phyloP scores from a whole-genome alignment of 2,797 vertebrate species.

The Helarctos malayanus region DNA sequence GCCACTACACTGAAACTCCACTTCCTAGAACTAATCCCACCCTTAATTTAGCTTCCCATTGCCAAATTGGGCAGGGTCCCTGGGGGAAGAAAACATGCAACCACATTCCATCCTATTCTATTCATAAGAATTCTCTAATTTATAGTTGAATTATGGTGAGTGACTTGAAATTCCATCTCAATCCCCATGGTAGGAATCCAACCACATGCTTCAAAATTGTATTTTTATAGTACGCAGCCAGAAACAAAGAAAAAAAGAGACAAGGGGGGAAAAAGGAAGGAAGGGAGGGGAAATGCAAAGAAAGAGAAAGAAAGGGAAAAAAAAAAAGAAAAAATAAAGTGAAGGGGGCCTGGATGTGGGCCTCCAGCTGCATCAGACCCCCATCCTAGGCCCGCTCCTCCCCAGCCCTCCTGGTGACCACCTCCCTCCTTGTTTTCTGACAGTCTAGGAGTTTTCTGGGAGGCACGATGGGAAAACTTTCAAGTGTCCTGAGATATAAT shows the following conservation, averaged over 20 bases:
- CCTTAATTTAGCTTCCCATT: constrained; percentile 62
- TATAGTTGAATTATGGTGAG: constrained; percentile 57
- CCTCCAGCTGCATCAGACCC: fast-evolving
- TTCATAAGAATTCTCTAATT: constrained; percentile 72
- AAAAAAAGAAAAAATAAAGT: background rate
- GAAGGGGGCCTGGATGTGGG: background rate
- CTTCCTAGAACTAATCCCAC: constrained; percentile 72
- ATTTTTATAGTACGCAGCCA: constrained; percentile 45
- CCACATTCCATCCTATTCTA: constrained; percentile 70
- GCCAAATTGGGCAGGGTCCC: constrained; percentile 71
- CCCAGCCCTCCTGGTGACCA: background rate
- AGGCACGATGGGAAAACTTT: background rate
- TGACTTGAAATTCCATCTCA: constrained; percentile 73
- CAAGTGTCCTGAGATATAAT: constrained; percentile 3
- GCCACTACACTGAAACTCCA: constrained; percentile 15
- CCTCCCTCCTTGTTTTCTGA: background rate
- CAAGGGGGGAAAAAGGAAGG: background rate
- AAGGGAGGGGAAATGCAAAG: background rate
- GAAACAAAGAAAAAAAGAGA: constrained; percentile 8
- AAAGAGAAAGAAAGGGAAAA: background rate
- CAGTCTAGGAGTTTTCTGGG: background rate
- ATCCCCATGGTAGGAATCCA: constrained; percentile 50
- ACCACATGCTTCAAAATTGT: background rate
- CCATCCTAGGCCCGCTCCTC: fast-evolving
- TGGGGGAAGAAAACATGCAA: constrained; percentile 60